Evolutionary conservation across 2,113 vertebrate genomes (phyloP), one percentile per base, ranked within the genome.

Genomic region (Montifringilla adamsi): DNA sequence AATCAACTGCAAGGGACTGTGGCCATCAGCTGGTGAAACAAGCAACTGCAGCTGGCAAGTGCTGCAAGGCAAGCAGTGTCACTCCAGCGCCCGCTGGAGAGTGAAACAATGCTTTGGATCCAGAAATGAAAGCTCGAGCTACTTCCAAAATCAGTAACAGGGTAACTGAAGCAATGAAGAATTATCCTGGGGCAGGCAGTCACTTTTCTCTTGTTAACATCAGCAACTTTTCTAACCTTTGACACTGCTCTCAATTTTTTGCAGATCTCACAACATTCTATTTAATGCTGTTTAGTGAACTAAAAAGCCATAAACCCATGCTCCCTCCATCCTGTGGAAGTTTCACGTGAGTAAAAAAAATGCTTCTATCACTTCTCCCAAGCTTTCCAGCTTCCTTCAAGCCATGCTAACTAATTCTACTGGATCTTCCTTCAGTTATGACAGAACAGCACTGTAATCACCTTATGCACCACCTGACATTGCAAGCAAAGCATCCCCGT

Each of bases 21-120:
- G 39, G 97, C 97, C 98, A 97, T 76, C 97, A 96, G 55, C 94
- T 97, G 98, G 97, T 87, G 39, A 72, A 86, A 88, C 1, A 0
- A 13, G 85, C 80, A 97, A 97, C 66, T 89, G 82, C 96, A 96
- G 15, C 56, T 68, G 53, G 27, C 67, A 44, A 68, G 7, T 27
- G 26, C 75, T 79, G 39, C 50, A 67, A 37, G 5, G 17, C 24
- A 68, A 46, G 5, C 47, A 13, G 20, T 0, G 14, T 26, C 35
- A 52, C 11, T 33, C 3, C 26, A n/a, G 39, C 22, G 47, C 46
- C 6, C 15, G 37, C 58, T 62, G 53, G 43, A 69, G 30, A 55
- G 31, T 8, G 31, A 59, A 86, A 55, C 23, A 50, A 28, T 9
- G 27, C 26, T 68, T 31, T 24, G 49, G n/a, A 56, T 26, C 50